phyloP scores from a whole-genome alignment of 2,113 vertebrate genomes.

The Rana temporaria region DNA sequence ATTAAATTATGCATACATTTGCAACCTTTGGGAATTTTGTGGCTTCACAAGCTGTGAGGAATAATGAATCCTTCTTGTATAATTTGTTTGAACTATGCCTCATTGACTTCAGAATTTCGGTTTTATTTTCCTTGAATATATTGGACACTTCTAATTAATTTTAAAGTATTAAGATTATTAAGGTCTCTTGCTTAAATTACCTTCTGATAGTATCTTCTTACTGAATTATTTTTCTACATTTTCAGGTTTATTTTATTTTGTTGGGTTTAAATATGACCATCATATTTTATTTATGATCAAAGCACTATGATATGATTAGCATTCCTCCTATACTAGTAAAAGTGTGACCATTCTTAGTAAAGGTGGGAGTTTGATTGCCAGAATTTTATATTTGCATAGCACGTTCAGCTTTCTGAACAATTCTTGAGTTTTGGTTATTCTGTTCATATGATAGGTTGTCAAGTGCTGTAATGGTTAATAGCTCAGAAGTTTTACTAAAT shows the following conservation, averaged over 20 bases:
- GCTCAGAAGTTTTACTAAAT: too few relatives aligned
- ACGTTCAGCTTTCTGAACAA: too few relatives aligned
- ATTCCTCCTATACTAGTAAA: too few relatives aligned
- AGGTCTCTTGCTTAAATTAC: not conserved
- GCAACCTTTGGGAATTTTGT: conserved; percentile 19
- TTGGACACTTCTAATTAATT: conserved; percentile 12
- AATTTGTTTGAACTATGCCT: conserved; percentile 21
- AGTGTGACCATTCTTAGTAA: too few relatives aligned
- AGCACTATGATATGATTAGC: too few relatives aligned
- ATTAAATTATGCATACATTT: conserved; percentile 10
- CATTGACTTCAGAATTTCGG: not conserved
- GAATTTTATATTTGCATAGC: too few relatives aligned
- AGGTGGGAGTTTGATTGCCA: too few relatives aligned
- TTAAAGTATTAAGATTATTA: not conserved
- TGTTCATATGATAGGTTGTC: too few relatives aligned
- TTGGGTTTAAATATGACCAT: too few relatives aligned
- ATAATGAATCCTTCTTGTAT: conserved; percentile 23
- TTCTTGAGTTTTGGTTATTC: too few relatives aligned
- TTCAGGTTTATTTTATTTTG: not conserved
- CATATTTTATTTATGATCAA: too few relatives aligned
- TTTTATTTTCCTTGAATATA: conserved; percentile 15
- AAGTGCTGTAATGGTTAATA: too few relatives aligned
- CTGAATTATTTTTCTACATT: not conserved
- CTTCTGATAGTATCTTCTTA: not conserved
- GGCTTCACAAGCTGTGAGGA: conserved; percentile 1